phyloP scores from a whole-genome alignment of 2,797 vertebrate species.

The Otolemur crassicaudatus region DNA sequence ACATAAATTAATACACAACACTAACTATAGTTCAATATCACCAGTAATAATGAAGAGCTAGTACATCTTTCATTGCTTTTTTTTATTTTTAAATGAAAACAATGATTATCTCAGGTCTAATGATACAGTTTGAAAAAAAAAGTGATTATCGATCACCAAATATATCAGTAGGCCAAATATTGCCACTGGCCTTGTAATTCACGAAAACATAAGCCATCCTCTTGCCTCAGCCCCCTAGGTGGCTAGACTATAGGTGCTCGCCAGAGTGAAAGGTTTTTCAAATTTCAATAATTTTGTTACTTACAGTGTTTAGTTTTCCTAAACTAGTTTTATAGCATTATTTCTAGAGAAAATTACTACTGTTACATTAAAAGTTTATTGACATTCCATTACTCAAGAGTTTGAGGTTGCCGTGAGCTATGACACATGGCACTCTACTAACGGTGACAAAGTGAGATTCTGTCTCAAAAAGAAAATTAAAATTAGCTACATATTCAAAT shows the following conservation, averaged over 20 bases:
- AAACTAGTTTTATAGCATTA: background rate
- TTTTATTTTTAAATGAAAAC: background rate
- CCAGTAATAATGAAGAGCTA: background rate
- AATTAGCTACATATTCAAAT: background rate
- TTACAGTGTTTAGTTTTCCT: background rate
- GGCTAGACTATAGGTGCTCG: too few relatives aligned
- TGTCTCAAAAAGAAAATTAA: background rate
- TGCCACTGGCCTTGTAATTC: background rate
- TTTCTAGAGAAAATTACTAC: constrained; percentile 2
- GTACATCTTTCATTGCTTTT: background rate
- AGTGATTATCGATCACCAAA: background rate
- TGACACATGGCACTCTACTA: too few relatives aligned
- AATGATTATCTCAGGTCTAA: too few relatives aligned
- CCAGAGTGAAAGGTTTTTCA: background rate
- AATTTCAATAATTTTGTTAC: background rate
- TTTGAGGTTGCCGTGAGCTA: too few relatives aligned
- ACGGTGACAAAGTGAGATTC: too few relatives aligned
- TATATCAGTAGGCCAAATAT: background rate
- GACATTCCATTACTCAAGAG: constrained; percentile 16
- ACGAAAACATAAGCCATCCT: background rate
- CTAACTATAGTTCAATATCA: background rate
- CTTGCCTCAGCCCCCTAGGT: too few relatives aligned
- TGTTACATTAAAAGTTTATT: constrained; percentile 17
- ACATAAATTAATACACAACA: background rate
- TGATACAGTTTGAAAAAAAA: too few relatives aligned